phyloP scores from a whole-genome alignment of 2,113 vertebrate genomes.

The Merops nubicus region DNA sequence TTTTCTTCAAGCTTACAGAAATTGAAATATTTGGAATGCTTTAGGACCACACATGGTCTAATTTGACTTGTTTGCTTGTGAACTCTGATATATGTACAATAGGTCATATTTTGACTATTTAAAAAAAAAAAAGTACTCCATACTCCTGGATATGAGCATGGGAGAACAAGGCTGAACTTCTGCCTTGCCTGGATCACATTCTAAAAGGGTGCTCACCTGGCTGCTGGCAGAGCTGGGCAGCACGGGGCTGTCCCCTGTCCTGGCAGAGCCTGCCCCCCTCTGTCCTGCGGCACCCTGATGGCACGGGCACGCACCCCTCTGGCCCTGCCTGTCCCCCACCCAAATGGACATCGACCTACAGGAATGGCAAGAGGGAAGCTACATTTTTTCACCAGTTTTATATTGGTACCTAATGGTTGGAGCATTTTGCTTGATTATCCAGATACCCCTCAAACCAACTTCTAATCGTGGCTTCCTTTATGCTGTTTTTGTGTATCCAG shows the following conservation, averaged over 20 bases:
- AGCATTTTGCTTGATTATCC: not conserved
- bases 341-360: not conserved
- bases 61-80: too few species aligned
- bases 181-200: not conserved
- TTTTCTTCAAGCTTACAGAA: not conserved
- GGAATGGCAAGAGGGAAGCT: not conserved
- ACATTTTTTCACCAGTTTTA: not conserved
- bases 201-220: rapidly evolving
- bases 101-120: too few species aligned
- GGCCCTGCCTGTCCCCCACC: not conserved
- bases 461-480: not conserved
- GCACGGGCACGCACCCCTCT: too few species aligned
- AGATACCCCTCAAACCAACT: not conserved
- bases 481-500: not conserved
- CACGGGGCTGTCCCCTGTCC: rapidly evolving
- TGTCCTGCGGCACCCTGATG: rapidly evolving
- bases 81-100: too few species aligned
- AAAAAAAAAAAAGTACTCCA: too few species aligned
- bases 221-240: rapidly evolving
- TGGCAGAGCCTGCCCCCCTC: rapidly evolving
- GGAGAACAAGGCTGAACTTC: not conserved
- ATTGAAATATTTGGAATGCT: not conserved
- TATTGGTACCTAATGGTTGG: not conserved
- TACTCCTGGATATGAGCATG: not conserved
- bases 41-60: not conserved